Conservation (phyloP, 1,140 invertebrate genomes). For the Lethrus apterus region DNA sequence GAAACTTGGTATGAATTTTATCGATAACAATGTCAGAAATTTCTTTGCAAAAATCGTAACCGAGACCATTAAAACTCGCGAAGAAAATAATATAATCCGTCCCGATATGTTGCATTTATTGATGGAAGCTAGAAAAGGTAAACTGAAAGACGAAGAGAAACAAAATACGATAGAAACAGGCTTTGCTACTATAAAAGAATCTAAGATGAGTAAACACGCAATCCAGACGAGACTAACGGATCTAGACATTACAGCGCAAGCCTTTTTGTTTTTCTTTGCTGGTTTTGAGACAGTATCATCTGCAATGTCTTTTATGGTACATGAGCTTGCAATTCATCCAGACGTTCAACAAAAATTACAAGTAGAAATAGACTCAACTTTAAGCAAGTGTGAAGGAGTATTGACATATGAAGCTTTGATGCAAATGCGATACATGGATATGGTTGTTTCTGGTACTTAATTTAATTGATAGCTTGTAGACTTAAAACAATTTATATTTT, state of each 20-base stretch:
- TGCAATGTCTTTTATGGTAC: not conserved
- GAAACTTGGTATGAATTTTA: too few relatives aligned
- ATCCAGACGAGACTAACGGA: too few relatives aligned
- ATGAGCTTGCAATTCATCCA: conserved; percentile 3
- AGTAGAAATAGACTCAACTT: not conserved
- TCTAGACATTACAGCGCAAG: too few relatives aligned
- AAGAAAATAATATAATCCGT: conserved; percentile 36
- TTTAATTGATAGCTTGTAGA: not conserved
- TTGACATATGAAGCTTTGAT: not conserved
- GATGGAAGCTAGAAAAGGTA: conserved; percentile 41
- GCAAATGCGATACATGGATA: conserved; percentile 1
- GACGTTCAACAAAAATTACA: conserved; percentile 2
- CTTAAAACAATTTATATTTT: too few relatives aligned
- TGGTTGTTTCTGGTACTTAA: not conserved
- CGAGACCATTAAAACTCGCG: conserved; percentile 36
- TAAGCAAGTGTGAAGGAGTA: not conserved
- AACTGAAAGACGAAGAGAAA: conserved; percentile 27
- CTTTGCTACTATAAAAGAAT: too few relatives aligned
- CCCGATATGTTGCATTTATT: conserved; percentile 44
- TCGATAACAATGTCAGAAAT: too few relatives aligned
- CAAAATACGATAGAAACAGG: too few relatives aligned
- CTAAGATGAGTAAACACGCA: too few relatives aligned
- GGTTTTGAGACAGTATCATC: not conserved
- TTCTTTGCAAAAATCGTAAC: conserved; percentile 34
- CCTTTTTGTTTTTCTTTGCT: conserved; percentile 7